A percentile compares a stretch with the other conserved stretches of the same genome.
phyloP scores from a whole-genome alignment of 1,140 invertebrate genomes.

The Trichomalopsis sarcophagae region DNA sequence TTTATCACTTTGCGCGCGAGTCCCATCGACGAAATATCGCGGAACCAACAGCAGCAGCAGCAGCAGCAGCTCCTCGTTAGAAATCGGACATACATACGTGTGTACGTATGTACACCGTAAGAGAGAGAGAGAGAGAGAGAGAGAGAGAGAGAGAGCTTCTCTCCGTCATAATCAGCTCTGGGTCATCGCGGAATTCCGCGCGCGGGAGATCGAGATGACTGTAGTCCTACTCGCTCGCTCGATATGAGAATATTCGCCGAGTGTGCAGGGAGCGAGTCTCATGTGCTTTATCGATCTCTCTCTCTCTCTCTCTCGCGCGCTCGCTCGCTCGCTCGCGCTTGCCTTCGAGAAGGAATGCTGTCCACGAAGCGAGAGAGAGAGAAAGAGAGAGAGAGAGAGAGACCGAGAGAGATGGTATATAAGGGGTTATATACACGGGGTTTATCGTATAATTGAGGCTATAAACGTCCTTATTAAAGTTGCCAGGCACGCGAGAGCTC shows the following conservation, averaged over 20 bases:
- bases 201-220: conserved; percentile 31
- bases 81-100: conserved; percentile 19
- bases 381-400: background rate
- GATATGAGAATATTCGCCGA: conserved; percentile 41
- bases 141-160: background rate
- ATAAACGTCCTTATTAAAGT: conserved; percentile 48
- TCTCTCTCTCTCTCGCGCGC: too few relatives aligned
- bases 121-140: background rate
- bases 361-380: background rate
- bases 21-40: conserved; percentile 46
- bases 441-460: conserved; percentile 46
- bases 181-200: conserved; percentile 26
- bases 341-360: background rate
- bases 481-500: background rate
- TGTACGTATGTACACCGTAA: background rate
- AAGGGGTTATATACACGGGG: background rate
- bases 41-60: background rate
- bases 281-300: conserved; percentile 41
- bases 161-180: conserved; percentile 45
- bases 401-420: background rate
- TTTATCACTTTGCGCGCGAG: conserved; percentile 48
- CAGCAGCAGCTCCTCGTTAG: conserved; percentile 39
- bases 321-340: background rate
- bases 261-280: background rate
- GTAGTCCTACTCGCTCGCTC: conserved; percentile 15